Percentiles rank a stretch among this genome's conserved stretches.
Evolutionary conservation across 2,888 invertebrate species (phyloP).

Genomic region (Stenodema calcarata): DNA sequence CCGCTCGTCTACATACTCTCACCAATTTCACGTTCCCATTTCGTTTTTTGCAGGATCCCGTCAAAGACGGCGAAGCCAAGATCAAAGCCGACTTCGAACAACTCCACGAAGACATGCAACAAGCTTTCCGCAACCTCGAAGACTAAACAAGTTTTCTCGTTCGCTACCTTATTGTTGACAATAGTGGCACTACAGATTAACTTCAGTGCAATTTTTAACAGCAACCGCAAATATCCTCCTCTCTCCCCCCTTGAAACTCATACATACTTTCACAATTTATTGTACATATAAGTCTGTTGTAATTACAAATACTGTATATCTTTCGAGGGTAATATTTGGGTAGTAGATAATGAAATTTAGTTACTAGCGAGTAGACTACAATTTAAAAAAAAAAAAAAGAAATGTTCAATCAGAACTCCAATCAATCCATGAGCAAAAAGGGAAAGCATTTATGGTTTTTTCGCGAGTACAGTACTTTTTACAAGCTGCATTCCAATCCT

Average conservation of each 20-base stretch:
- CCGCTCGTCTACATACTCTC: too few relatives aligned
- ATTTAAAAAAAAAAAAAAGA: too few relatives aligned
- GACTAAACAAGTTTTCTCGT: constrained; percentile 70
- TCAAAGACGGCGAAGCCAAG: constrained; percentile 96
- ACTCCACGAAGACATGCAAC: constrained; percentile 94
- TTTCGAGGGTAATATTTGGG: constrained; percentile 32
- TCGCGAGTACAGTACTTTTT: constrained; percentile 27
- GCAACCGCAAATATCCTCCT: neutral
- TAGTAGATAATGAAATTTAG: neutral
- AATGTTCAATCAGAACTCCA: neutral
- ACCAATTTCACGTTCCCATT: too few relatives aligned
- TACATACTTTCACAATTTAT: constrained; percentile 1
- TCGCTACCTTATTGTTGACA: constrained; percentile 17
- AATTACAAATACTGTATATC: neutral
- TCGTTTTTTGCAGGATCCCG: constrained; percentile 85
- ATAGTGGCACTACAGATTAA: constrained; percentile 37
- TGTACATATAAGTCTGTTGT: constrained; percentile 31
- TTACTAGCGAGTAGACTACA: constrained; percentile 4
- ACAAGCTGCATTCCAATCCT: constrained; percentile 24
- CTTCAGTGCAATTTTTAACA: constrained; percentile 34
- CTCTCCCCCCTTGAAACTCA: neutral
- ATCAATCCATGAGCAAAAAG: neutral
- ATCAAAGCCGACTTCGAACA: constrained; percentile 97
- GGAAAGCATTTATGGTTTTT: constrained; percentile 26
- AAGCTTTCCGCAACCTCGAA: constrained; percentile 97